Evolutionary conservation across 2,797 vertebrate species (phyloP).

Genomic region (Valencia hispanica): DNA sequence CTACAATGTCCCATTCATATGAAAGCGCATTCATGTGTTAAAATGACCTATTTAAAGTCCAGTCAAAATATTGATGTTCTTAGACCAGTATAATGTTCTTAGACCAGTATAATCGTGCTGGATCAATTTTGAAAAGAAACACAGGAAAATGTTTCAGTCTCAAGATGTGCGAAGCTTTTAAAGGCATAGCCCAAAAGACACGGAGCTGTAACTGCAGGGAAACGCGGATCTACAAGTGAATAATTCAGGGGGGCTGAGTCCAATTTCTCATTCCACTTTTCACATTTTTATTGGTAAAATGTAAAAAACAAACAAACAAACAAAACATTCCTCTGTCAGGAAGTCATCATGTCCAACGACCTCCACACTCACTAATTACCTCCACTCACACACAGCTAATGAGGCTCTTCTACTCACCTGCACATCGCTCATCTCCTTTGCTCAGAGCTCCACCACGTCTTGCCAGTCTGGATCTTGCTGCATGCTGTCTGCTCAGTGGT

Average conservation of each 20-base stretch:
- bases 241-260: not conserved
- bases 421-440: no score
- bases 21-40: no score
- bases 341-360: no score
- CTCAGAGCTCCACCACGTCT: no score
- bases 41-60: no score
- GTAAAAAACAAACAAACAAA: not conserved
- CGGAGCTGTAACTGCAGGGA: not conserved
- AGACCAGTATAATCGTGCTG: not conserved
- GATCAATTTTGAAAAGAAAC: not conserved
- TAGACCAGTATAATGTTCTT: not conserved
- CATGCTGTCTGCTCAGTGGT: no score
- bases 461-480: no score
- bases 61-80: no score
- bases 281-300: not conserved
- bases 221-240: not conserved
- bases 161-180: not conserved
- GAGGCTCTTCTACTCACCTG: no score
- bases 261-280: not conserved
- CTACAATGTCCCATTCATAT: no score
- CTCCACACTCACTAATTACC: no score
- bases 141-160: not conserved
- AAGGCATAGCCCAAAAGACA: not conserved
- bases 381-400: no score
- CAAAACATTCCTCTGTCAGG: not conserved